Percentiles rank a stretch among this genome's conserved stretches.
Conservation (phyloP, 1,140 invertebrate species). For the Diuraphis noxia region DNA sequence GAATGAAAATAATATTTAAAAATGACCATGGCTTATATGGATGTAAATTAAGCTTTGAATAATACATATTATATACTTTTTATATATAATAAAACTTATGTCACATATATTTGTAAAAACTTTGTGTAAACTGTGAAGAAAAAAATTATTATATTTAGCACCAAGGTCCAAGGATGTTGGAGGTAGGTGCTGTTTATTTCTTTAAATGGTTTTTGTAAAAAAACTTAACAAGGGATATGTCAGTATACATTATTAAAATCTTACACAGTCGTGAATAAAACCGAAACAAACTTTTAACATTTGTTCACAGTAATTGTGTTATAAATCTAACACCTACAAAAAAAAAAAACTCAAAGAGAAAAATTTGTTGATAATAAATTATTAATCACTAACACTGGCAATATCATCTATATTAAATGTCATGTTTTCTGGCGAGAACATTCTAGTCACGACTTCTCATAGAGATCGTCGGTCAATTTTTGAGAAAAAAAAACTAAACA, state of each 20-base stretch:
- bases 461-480: conserved; percentile 52
- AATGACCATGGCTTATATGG: conserved; percentile 48
- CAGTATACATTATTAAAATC: conserved; percentile 53
- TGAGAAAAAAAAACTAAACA: conserved; percentile 51
- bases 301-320: conserved; percentile 50
- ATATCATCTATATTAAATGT: conserved; percentile 42
- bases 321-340: conserved; percentile 44
- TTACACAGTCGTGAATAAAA: conserved; percentile 49
- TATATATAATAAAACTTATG: conserved; percentile 44
- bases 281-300: conserved; percentile 51
- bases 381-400: conserved; percentile 51
- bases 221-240: conserved; percentile 54
- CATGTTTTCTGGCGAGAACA: conserved; percentile 50
- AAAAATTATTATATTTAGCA: conserved; percentile 50
- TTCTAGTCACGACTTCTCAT: conserved; percentile 49
- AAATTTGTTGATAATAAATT: conserved; percentile 51
- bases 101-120: conserved; percentile 41
- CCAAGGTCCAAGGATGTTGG: conserved; percentile 48
- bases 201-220: conserved; percentile 50
- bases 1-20: conserved; percentile 44
- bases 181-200: conserved; percentile 51
- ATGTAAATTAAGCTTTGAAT: conserved; percentile 37
- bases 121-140: conserved; percentile 50
- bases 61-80: conserved; percentile 44
- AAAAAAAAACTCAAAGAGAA: conserved; percentile 40